A percentile compares a stretch with the other conserved stretches of the same genome.
These are phyloP conservation scores for Brachypteracias leptosomus DNA, from an alignment of 2,113 vertebrate species.

Conservation along the genomic window DNA sequence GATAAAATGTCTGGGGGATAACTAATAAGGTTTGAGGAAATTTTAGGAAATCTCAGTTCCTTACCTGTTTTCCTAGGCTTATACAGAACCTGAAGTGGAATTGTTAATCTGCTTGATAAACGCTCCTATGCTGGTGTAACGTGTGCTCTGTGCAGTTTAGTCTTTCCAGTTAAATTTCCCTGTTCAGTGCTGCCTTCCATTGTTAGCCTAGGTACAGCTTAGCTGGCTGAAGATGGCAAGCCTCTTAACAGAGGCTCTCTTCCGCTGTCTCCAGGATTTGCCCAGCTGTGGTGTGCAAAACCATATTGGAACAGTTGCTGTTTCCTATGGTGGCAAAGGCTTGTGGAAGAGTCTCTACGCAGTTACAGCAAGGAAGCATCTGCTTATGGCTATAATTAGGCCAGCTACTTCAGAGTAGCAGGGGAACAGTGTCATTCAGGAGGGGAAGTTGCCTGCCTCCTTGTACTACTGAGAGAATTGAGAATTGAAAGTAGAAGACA, in stretches of 20 bases:
- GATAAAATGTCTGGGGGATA: not conserved
- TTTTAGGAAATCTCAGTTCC: not conserved
- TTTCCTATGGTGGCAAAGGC: not conserved
- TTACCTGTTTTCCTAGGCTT: not conserved
- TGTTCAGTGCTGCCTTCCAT: not conserved
- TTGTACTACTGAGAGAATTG: not conserved
- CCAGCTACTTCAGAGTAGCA: not conserved
- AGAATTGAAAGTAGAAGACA: constrained; percentile 10
- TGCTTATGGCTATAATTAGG: constrained; percentile 51
- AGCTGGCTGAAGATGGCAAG: not conserved
- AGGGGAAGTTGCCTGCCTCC: constrained; percentile 25
- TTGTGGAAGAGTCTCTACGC: not conserved
- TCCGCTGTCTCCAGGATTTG: not conserved
- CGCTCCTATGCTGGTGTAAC: not conserved
- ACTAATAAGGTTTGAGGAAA: not conserved
- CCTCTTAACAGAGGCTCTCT: not conserved
- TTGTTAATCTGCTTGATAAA: not conserved
- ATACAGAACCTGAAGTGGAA: not conserved
- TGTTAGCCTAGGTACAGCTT: not conserved
- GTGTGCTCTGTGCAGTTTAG: not conserved
- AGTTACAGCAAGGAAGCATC: constrained; percentile 55
- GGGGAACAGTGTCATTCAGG: not conserved
- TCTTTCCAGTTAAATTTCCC: not conserved
- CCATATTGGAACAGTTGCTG: not conserved
- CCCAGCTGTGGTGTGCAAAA: not conserved